Conservation (phyloP, 2,888 invertebrate genomes). For the Sarcophaga subvicina region DNA sequence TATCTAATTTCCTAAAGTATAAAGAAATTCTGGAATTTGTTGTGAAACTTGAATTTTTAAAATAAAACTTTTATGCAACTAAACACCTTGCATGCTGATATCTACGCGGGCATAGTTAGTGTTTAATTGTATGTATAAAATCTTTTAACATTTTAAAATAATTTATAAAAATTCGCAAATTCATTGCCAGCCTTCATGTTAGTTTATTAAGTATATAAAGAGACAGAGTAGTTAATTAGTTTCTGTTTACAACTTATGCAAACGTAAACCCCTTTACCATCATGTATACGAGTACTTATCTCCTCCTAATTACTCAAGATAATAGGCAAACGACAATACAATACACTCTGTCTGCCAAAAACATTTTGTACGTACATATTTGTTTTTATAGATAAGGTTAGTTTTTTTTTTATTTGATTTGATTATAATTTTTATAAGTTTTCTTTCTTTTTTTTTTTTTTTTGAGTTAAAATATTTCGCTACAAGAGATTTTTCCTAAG, state of each 20-base stretch:
- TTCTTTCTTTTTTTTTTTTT: not conserved
- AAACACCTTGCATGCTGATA: too few species aligned
- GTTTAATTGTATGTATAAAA: too few species aligned
- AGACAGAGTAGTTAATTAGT: not conserved
- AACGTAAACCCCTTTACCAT: not conserved
- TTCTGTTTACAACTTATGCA: not conserved
- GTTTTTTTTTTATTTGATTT: constrained; percentile 13
- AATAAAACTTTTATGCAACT: too few species aligned
- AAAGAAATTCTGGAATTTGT: too few species aligned
- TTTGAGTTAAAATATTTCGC: not conserved
- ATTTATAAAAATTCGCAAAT: not conserved
- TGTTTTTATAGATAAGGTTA: not conserved
- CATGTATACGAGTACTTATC: not conserved
- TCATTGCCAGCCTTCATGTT: not conserved
- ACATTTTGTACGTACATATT: not conserved
- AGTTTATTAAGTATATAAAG: too few species aligned
- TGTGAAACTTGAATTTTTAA: too few species aligned
- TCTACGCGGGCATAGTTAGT: too few species aligned
- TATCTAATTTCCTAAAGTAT: too few species aligned
- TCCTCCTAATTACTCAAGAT: not conserved
- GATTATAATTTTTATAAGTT: not conserved
- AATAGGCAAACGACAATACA: not conserved
- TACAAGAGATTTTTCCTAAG: not conserved
- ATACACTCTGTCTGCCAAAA: not conserved
- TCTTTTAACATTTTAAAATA: too few species aligned